Conservation (phyloP, 1,140 invertebrate genomes). For the Halesus radiatus region DNA sequence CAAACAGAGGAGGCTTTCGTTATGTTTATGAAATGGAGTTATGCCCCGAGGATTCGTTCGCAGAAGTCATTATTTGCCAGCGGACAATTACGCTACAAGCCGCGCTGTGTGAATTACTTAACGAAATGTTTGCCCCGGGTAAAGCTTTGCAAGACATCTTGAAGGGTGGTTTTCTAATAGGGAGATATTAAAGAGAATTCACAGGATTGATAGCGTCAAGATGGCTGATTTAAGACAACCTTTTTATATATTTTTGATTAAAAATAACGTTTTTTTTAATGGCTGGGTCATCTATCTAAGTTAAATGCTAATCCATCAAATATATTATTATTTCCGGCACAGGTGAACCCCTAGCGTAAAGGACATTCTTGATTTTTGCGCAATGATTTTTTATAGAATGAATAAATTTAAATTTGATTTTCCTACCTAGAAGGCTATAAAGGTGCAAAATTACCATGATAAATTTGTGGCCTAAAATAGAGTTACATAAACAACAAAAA, state of each 20-base stretch:
- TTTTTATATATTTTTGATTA: neutral
- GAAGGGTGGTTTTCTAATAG: neutral
- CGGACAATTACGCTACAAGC: slow-evolving; percentile 5
- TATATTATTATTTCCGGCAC: neutral
- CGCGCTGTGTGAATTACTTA: slow-evolving; percentile 21
- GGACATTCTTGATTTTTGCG: too few species aligned
- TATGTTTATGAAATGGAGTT: neutral
- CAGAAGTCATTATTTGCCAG: slow-evolving; percentile 6
- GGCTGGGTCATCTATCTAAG: too few species aligned
- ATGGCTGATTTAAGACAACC: neutral
- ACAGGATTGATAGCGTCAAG: neutral
- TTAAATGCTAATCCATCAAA: too few species aligned
- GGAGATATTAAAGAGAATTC: neutral
- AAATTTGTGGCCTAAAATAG: too few species aligned
- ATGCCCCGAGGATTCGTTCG: neutral
- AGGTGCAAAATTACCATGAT: too few species aligned
- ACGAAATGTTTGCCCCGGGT: slow-evolving; percentile 14
- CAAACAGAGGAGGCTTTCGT: neutral
- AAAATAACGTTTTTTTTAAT: neutral
- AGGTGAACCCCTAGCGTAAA: too few species aligned
- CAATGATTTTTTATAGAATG: too few species aligned
- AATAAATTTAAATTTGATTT: too few species aligned
- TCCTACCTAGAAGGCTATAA: too few species aligned
- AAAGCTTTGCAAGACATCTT: slow-evolving; percentile 19
- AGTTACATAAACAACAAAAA: too few species aligned